Evolutionary conservation across 2,113 vertebrate genomes (phyloP).

Genomic region (Calidris pygmaea): DNA sequence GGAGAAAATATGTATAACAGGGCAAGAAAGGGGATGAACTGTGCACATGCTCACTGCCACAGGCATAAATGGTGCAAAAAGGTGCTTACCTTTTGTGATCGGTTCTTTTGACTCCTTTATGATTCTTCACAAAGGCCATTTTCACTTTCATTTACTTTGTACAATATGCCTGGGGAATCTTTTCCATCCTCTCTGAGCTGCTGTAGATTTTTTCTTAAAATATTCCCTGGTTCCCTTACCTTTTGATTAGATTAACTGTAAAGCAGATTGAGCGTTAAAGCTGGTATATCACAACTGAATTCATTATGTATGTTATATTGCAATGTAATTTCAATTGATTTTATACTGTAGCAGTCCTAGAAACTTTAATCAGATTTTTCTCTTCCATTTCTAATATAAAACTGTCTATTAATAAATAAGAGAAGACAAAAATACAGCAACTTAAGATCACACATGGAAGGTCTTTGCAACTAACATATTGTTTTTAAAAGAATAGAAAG

Average conservation of each 20-base stretch:
- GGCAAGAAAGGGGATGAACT: background rate
- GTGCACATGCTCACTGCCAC: background rate
- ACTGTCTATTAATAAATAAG: background rate
- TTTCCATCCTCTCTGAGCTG: background rate
- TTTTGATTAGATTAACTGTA: constrained; percentile 31
- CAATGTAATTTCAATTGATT: constrained; percentile 27
- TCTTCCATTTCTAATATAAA: constrained; percentile 14
- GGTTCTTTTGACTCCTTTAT: background rate
- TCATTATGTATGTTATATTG: background rate
- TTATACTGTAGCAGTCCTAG: background rate
- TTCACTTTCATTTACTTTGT: background rate
- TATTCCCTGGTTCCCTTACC: background rate
- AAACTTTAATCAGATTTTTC: constrained; percentile 24
- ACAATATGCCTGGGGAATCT: background rate
- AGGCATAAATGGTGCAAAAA: background rate
- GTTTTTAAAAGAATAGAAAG: background rate
- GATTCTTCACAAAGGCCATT: background rate
- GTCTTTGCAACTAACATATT: background rate
- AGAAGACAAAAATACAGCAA: background rate
- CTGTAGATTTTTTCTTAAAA: background rate
- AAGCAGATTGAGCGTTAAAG: constrained; percentile 11
- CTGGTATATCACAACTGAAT: constrained; percentile 2
- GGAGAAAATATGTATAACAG: background rate
- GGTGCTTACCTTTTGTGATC: background rate
- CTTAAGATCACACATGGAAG: background rate